Evolutionary conservation across 2,797 vertebrate species (phyloP), one percentile per base, ranked within the genome.

Genomic region (Chelon auratus): DNA sequence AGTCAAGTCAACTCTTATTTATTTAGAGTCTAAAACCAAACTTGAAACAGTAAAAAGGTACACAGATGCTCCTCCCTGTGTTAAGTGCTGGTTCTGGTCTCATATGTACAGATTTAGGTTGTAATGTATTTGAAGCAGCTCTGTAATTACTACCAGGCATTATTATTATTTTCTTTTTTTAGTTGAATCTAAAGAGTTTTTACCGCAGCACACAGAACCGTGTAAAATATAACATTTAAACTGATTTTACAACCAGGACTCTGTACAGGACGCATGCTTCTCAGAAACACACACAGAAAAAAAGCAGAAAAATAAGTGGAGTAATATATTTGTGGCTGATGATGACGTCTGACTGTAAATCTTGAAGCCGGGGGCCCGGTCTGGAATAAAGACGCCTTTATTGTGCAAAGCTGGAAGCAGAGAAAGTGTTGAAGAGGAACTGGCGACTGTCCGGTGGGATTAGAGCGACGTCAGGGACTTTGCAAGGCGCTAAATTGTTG

Each of bases 231-330:
- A 2, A 26, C 24, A 26, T 26, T 26, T 26, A 26, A 26, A 26
- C 24, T 26, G 24, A 26, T 26, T 26, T 26, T 26, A 26, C 24
- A 26, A 26, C 24, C 24, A 26, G 56, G 73, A 84, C 83, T 78
- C 18, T 87, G 72, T 88, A 88, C 79, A 91, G 68, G 73, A 68
- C 45, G 82, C 87, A 90, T 90, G 87, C 72, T 82, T 88, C 62
- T 78, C 62, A 72, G 77, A 68, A 42, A 13, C 62, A 9, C 15
- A 17, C 30, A 45, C 11, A 42, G 3, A 43, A 2, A 43, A 2
- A 17, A 6, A 18, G 8, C 10, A n/a, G 62, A 54, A 61, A 52
- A 50, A 50, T 1, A 50, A 50, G 62, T 55, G 61, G 30, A 59
- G 55, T 51, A 43, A 56, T 55, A 54, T 43, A 61, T 20, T 57